Conservation (phyloP, 2,888 invertebrate species). For the Plusia festucae region DNA sequence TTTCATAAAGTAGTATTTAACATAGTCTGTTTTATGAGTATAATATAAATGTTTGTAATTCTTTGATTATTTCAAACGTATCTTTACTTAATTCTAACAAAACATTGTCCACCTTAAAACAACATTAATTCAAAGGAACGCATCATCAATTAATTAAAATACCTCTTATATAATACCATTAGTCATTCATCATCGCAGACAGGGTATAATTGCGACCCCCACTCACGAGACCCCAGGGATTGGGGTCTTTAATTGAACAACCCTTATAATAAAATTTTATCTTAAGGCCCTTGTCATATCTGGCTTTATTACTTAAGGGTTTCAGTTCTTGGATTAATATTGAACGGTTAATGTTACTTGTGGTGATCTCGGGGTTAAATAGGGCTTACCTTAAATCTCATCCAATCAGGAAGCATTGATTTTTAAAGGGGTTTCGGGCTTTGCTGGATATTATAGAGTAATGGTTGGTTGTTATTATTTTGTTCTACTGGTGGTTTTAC, state of each 20-base stretch:
- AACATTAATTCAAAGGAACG: conserved; percentile 23
- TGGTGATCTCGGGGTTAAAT: conserved; percentile 2
- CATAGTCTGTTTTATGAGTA: too few relatives aligned
- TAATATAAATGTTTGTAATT: too few relatives aligned
- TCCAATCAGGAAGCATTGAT: not conserved
- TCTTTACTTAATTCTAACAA: not conserved
- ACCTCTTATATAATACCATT: conserved; percentile 38
- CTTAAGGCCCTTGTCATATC: conserved; percentile 54
- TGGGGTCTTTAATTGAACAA: conserved; percentile 55
- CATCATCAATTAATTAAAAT: conserved; percentile 60
- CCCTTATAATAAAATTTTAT: conserved; percentile 65
- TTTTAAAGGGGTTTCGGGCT: not conserved
- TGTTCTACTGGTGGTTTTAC: not conserved
- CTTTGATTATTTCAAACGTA: not conserved
- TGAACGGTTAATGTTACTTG: conserved; percentile 29
- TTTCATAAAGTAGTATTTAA: too few relatives aligned
- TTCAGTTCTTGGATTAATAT: conserved; percentile 40
- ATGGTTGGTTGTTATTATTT: not conserved
- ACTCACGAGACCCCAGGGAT: conserved; percentile 55
- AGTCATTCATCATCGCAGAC: conserved; percentile 54
- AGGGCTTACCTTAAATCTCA: not conserved
- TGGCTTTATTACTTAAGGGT: conserved; percentile 58
- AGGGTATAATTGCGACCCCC: conserved; percentile 53
- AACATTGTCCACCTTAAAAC: conserved; percentile 14
- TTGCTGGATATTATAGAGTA: not conserved